Base-by-base conservation (phyloP, 2,888 invertebrate genomes). In the Atethmia centrago region DNA sequence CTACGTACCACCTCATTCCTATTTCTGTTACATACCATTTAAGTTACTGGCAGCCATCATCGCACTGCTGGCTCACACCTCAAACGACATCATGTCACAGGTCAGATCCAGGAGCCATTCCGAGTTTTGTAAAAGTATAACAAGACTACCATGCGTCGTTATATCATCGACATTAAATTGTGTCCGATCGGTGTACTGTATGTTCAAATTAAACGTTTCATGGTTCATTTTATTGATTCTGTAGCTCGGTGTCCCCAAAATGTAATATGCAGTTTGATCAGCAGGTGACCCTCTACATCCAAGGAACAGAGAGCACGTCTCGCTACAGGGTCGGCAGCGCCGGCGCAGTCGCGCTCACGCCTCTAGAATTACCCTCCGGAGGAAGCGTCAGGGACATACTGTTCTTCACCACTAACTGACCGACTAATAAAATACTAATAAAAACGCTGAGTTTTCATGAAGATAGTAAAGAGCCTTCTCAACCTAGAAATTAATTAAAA, bases 381-480 rank as follows among this genome's bases (percentile, higher is more conserved):
- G 95, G 93, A 45, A 95, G 95, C 71, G 93, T 94, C 25, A 86
- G 94, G 19, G 95, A 95, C 67, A 95, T 95, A 58, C 87, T 95
- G 56, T 95, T 95, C 85, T 95, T 95, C 63, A 94, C 95, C 28
- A 90, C 93, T 40, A 92, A 92, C 68, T 93, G 80, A 88, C 28
- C 73, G 56, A 70, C 12, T 53, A 45, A n/a, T n/a, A n/a, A n/a
- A n/a, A n/a, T 47, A 45, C 36, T 28, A 76, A 84, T 77, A 67
- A 71, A 68, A 65, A n/a, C n/a, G n/a, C n/a, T n/a, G n/a, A 63
- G n/a, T 36, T n/a, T 19, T 53, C 7, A 36, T 64, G 31, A 31
- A 63, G 63, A n/a, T 12, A 8, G n/a, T 49, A 67, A 16, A 68
- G 14, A 53, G 14, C 47, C n/a, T 40, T n/a, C n/a, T n/a, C 0